Base-by-base conservation (phyloP, 92 coral and sea anemone species). In the Ricordea florida region DNA sequence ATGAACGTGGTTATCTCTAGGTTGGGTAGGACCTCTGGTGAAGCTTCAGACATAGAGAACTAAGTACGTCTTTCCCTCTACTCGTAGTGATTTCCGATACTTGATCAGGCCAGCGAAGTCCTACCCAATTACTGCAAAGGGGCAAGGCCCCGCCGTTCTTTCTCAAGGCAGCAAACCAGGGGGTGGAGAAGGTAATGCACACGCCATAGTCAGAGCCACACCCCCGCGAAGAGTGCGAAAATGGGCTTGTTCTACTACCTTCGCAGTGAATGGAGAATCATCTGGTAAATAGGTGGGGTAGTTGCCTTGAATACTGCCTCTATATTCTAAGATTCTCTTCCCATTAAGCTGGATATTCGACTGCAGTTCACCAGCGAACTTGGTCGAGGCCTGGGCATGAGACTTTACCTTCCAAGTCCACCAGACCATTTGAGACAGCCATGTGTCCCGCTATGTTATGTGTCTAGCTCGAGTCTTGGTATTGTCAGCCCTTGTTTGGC, bases 281-380 rank as follows among this genome's bases (percentile, higher is more conserved):
- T 84, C 74, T n/a, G 89, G 84, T 26, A 84, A 42, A 72, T 62
- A 84, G 44, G 52, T 45, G 0, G 80, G 80, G 25, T 76, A 69
- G 18, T 42, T 67, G 2, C 79, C 84, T 48, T 84, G 69, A 32
- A 68, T 61, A 5, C 84, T 42, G 35, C 89, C 89, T 1, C 80
- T 74, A 25, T 80, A 76, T 64, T 77, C 84, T 6, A 84, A 68
- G 26, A 69, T 30, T 33, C 72, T 66, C 45, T 84, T 52, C 9
- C 48, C 53, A 21, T 84, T 84, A 4, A 62, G 50, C 61, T 77
- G 89, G 3, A 84, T 61, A 23, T 73, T 73, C 14, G 74, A 48
- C 41, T 81, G 80, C 10, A 80, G 33, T 31, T 71, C 86, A 10
- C 24, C 15, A 15, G n/a, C 57, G 27, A 46, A 25, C 52, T 70